Conservation (phyloP, 2,888 invertebrate genomes). For the Drosophila ezoana region DNA sequence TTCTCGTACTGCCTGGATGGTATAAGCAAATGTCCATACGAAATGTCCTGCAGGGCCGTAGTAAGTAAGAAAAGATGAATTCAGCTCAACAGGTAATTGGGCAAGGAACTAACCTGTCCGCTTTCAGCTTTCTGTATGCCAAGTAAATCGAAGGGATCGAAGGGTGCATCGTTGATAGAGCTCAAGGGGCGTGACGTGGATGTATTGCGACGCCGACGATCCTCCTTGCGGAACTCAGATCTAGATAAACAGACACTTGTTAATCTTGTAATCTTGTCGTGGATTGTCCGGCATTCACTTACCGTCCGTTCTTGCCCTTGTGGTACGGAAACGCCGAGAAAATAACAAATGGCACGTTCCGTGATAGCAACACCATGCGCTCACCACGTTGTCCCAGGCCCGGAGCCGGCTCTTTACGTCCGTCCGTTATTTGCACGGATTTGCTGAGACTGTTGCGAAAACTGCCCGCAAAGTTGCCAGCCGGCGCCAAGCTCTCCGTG, state of each 20-base stretch:
- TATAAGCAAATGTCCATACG: conserved; percentile 93
- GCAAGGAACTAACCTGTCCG: conserved; percentile 89
- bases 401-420: conserved; percentile 86
- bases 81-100: not conserved
- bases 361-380: conserved; percentile 92
- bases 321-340: conserved; percentile 95
- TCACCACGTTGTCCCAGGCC: conserved; percentile 88
- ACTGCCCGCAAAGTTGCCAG: conserved; percentile 65
- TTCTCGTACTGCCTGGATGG: conserved; percentile 88
- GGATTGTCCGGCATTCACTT: conserved; percentile 57
- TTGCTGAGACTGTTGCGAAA: conserved; percentile 75
- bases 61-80: not conserved
- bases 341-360: conserved; percentile 92
- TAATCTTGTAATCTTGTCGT: too few relatives aligned
- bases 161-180: conserved; percentile 91
- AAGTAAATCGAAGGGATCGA: conserved; percentile 94
- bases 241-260: conserved; percentile 82
- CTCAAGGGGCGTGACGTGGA: conserved; percentile 94
- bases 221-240: conserved; percentile 90
- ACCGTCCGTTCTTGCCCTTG: conserved; percentile 89
- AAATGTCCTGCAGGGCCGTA: conserved; percentile 88
- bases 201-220: conserved; percentile 91
- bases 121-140: conserved; percentile 92
- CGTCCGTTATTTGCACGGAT: conserved; percentile 85
- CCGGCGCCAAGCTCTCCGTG: conserved; percentile 91